phyloP scores from a whole-genome alignment of 2,888 invertebrate genomes.

The Yponomeuta malinellus region DNA sequence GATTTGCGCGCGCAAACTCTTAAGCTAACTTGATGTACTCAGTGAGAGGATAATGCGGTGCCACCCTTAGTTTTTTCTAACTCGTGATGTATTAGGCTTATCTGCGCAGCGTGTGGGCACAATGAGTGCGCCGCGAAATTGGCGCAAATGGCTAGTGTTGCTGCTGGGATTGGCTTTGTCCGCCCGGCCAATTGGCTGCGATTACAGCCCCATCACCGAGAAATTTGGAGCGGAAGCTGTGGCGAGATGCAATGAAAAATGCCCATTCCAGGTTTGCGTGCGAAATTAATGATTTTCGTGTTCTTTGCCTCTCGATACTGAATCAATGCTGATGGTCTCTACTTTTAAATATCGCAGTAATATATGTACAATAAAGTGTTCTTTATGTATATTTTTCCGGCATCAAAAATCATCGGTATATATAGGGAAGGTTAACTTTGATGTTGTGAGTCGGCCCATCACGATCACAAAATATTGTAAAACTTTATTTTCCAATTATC shows the following conservation, averaged over 20 bases:
- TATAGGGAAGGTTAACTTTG: too few species aligned
- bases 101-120: conserved; percentile 38
- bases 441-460: too few species aligned
- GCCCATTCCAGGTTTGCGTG: conserved; percentile 68
- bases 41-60: conserved; percentile 8
- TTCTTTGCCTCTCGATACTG: too few species aligned
- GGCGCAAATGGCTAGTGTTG: conserved; percentile 70
- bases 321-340: too few species aligned
- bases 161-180: conserved; percentile 75
- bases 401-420: too few species aligned
- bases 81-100: neutral
- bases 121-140: conserved; percentile 69
- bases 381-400: too few species aligned
- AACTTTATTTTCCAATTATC: too few species aligned
- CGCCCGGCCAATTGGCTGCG: conserved; percentile 72
- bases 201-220: conserved; percentile 69
- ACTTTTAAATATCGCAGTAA: too few species aligned
- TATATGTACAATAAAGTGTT: too few species aligned
- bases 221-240: conserved; percentile 74
- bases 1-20: conserved; percentile 34
- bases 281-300: neutral
- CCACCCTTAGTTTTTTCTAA: neutral
- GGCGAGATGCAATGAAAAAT: conserved; percentile 69
- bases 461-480: too few species aligned
- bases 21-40: neutral